Evolutionary conservation across 1,140 invertebrate species (phyloP).

Genomic region (Pseudachorutes palmiensis): DNA sequence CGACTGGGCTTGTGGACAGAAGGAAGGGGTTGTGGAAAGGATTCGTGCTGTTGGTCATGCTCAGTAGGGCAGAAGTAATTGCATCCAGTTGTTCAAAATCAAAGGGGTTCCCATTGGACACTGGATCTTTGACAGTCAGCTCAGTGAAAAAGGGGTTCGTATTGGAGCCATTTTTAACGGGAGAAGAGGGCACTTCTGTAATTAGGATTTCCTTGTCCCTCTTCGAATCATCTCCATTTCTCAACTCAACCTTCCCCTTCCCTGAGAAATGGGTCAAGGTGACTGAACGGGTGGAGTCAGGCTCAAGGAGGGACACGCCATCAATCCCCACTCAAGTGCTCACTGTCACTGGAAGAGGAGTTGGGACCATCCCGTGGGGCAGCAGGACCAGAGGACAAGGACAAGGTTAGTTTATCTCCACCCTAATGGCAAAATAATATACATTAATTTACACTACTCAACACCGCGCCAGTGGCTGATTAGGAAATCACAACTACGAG

Average conservation of each 20-base stretch:
- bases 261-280: slow-evolving; percentile 52
- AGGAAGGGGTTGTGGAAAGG: slow-evolving; percentile 38
- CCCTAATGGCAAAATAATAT: slow-evolving; percentile 50
- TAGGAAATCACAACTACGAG: slow-evolving; percentile 13
- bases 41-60: slow-evolving; percentile 24
- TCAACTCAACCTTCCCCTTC: slow-evolving; percentile 46
- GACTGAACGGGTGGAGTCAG: slow-evolving; percentile 43
- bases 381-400: slow-evolving; percentile 41
- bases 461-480: too few species aligned
- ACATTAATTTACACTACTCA: too few species aligned
- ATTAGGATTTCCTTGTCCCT: slow-evolving; percentile 27
- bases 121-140: slow-evolving; percentile 24
- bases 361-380: slow-evolving; percentile 45
- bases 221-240: slow-evolving; percentile 4
- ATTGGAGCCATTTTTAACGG: slow-evolving; percentile 19
- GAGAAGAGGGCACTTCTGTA: slow-evolving; percentile 25
- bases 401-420: slow-evolving; percentile 64
- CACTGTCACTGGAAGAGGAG: slow-evolving; percentile 37
- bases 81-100: slow-evolving; percentile 24
- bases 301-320: slow-evolving; percentile 22
- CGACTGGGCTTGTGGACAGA: slow-evolving; percentile 18
- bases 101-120: slow-evolving; percentile 26
- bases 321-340: slow-evolving; percentile 26
- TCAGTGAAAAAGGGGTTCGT: slow-evolving; percentile 3
- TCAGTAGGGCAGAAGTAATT: slow-evolving; percentile 33